A percentile compares a stretch with the other conserved stretches of the same genome.
Evolutionary conservation across 1,140 invertebrate species (phyloP).

Genomic region (Trichoplusia ni): DNA sequence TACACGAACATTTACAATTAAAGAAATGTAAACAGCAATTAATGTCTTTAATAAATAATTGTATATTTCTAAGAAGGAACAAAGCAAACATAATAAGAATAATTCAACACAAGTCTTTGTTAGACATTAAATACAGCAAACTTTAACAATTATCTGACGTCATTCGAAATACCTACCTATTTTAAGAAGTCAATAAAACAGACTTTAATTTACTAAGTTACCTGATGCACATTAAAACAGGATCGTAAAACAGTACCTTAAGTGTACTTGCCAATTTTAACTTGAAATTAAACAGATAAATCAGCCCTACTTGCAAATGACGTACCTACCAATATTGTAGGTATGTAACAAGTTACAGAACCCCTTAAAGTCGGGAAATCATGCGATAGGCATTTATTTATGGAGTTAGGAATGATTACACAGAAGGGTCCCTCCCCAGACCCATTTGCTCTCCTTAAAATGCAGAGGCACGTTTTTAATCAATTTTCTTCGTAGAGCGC

Average conservation of each 20-base stretch:
- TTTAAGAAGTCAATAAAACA: slow-evolving; percentile 5
- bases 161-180: neutral
- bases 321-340: neutral
- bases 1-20: too few relatives aligned
- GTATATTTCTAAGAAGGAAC: too few relatives aligned
- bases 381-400: slow-evolving; percentile 1
- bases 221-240: neutral
- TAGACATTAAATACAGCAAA: neutral
- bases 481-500: slow-evolving; percentile 34
- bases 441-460: slow-evolving; percentile 33
- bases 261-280: slow-evolving; percentile 1
- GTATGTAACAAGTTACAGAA: neutral
- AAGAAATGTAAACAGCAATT: too few relatives aligned
- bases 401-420: neutral
- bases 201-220: slow-evolving; percentile 16
- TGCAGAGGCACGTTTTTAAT: slow-evolving; percentile 41
- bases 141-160: neutral
- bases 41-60: too few relatives aligned
- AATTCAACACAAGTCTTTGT: too few relatives aligned
- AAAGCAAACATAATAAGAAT: too few relatives aligned
- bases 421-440: neutral
- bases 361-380: neutral
- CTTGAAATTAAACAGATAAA: slow-evolving; percentile 4
- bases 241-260: slow-evolving; percentile 17
- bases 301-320: neutral